Evolutionary conservation across 2,888 invertebrate genomes (phyloP).

Genomic region (Morpho helenor): DNA sequence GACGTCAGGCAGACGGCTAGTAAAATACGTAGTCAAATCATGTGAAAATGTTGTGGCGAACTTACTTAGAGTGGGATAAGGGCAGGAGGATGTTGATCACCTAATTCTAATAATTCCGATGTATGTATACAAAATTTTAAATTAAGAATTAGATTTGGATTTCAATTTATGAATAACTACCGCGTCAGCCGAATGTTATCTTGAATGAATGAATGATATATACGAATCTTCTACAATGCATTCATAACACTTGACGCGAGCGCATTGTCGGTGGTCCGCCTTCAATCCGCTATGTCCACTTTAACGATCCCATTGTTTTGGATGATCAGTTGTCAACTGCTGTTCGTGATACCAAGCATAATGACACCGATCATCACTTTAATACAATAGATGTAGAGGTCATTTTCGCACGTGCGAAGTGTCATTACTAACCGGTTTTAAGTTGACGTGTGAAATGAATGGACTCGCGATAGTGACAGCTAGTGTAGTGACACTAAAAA

Average conservation of each 20-base stretch:
- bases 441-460: slow-evolving; percentile 51
- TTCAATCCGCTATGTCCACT: slow-evolving; percentile 63
- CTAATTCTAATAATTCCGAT: too few species aligned
- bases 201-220: too few species aligned
- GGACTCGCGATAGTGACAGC: slow-evolving; percentile 54
- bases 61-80: too few species aligned
- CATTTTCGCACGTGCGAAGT: slow-evolving; percentile 27
- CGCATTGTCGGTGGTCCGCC: slow-evolving; percentile 63
- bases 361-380: slow-evolving; percentile 17
- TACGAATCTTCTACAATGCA: slow-evolving; percentile 19
- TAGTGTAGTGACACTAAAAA: slow-evolving; percentile 62
- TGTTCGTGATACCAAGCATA: slow-evolving; percentile 32
- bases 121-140: too few species aligned
- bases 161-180: background rate
- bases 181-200: slow-evolving; percentile 14
- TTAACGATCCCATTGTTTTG: slow-evolving; percentile 74
- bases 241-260: slow-evolving; percentile 38
- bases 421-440: slow-evolving; percentile 28
- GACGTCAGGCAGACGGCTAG: too few species aligned
- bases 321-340: slow-evolving; percentile 64
- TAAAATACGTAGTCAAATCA: too few species aligned
- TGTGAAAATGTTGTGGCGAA: too few species aligned
- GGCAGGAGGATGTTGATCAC: too few species aligned
- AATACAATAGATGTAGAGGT: slow-evolving; percentile 34
- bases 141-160: background rate